phyloP scores from a whole-genome alignment of 1,140 invertebrate species.

The Nasonia longicornis region DNA sequence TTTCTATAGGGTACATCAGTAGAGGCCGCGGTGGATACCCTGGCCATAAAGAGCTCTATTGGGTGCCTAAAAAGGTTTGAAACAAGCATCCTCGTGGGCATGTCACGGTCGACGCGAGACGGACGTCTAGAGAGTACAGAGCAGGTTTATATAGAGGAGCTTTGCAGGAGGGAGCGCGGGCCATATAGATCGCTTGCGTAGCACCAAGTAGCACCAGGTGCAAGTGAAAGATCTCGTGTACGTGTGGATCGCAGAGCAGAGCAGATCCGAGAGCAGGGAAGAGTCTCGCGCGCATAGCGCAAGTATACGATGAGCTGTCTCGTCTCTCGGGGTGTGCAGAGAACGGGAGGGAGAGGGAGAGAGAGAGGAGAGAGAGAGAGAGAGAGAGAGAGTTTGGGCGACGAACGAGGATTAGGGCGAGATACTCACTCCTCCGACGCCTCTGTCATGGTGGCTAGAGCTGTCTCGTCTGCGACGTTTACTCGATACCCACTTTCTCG shows the following conservation, averaged over 20 bases:
- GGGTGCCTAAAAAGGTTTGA: too few relatives aligned
- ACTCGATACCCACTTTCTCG: slow-evolving; percentile 66
- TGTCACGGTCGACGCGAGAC: too few relatives aligned
- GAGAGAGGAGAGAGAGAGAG: neutral
- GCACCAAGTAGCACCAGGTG: too few relatives aligned
- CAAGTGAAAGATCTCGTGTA: too few relatives aligned
- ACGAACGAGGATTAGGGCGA: neutral
- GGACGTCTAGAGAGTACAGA: too few relatives aligned
- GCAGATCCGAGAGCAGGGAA: neutral
- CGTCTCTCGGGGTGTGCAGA: neutral
- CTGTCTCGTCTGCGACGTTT: slow-evolving; percentile 63
- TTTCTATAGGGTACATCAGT: too few relatives aligned
- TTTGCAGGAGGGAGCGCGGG: too few relatives aligned
- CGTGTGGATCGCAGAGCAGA: neutral
- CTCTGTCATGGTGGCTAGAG: slow-evolving; percentile 69
- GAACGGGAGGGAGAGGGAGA: neutral
- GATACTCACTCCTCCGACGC: slow-evolving; percentile 69
- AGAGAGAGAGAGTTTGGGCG: slow-evolving; percentile 17
- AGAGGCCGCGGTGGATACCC: too few relatives aligned
- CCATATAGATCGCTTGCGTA: too few relatives aligned
- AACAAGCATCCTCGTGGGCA: too few relatives aligned
- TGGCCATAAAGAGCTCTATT: too few relatives aligned
- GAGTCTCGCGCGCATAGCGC: neutral
- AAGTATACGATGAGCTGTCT: neutral
- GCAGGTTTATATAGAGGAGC: too few relatives aligned